Evolutionary conservation across 2,797 vertebrate species (phyloP).

Genomic region (Poecile montanus): DNA sequence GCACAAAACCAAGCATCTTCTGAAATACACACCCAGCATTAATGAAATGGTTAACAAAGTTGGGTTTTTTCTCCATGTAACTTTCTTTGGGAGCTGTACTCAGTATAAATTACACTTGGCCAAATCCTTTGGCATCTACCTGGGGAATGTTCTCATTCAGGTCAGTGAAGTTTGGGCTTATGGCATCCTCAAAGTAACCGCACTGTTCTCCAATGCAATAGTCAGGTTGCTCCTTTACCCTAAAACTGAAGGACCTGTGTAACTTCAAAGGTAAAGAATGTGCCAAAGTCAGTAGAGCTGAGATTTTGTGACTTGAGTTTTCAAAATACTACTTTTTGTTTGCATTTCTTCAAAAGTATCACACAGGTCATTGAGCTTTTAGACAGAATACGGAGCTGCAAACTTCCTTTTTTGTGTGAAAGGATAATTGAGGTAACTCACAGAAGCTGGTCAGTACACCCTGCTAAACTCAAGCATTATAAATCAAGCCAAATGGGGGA

Average conservation of each 20-base stretch:
- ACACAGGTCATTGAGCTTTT: conserved; percentile 90
- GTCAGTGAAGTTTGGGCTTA: not conserved
- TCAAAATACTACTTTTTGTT: conserved; percentile 22
- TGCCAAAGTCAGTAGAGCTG: not conserved
- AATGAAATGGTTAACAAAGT: not conserved
- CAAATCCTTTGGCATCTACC: not conserved
- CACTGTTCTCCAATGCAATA: not conserved
- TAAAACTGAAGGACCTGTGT: not conserved
- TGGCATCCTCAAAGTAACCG: not conserved
- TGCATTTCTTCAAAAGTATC: conserved; percentile 79
- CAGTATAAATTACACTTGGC: not conserved
- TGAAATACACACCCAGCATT: not conserved
- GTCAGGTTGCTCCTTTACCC: not conserved
- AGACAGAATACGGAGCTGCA: conserved; percentile 80
- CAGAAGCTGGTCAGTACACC: conserved; percentile 85
- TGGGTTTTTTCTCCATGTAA: not conserved
- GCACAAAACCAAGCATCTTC: not conserved
- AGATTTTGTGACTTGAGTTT: not conserved
- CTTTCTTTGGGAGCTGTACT: not conserved
- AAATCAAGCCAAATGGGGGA: conserved; percentile 69
- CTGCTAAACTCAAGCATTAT: conserved; percentile 81
- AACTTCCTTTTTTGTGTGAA: conserved; percentile 85
- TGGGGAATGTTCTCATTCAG: not conserved
- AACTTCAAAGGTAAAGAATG: not conserved
- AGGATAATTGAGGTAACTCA: conserved; percentile 83